These are phyloP conservation scores for Pygmarrhopalites habei DNA, from an alignment of 1,140 invertebrate genomes.

Conservation along the genomic window DNA sequence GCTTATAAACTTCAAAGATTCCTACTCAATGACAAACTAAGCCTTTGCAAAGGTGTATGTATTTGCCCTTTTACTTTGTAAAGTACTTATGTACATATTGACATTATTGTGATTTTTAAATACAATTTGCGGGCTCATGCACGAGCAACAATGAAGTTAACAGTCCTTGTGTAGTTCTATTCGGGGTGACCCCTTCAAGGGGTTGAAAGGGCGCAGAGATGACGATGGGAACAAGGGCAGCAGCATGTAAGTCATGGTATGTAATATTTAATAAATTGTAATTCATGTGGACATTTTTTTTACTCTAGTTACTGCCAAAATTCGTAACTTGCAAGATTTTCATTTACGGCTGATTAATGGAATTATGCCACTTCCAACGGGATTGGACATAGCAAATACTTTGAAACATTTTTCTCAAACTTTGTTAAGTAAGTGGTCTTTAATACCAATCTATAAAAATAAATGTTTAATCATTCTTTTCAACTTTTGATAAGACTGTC, in stretches of 20 bases:
- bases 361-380: slow-evolving; percentile 82
- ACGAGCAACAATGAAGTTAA: too few relatives aligned
- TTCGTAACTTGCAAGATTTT: slow-evolving; percentile 91
- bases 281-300: slow-evolving; percentile 42
- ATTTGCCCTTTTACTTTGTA: too few relatives aligned
- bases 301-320: slow-evolving; percentile 95
- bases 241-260: slow-evolving; percentile 46
- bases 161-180: too few relatives aligned
- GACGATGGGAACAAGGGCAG: slow-evolving; percentile 50
- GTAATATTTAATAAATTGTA: not conserved
- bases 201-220: too few relatives aligned
- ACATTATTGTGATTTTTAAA: too few relatives aligned
- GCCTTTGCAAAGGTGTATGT: too few relatives aligned
- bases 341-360: slow-evolving; percentile 87
- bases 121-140: too few relatives aligned
- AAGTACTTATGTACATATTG: too few relatives aligned
- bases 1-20: too few relatives aligned
- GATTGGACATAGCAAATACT: slow-evolving; percentile 91
- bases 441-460: slow-evolving; percentile 8
- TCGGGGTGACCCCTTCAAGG: too few relatives aligned
- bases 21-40: too few relatives aligned
- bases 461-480: not conserved
- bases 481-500: too few relatives aligned
- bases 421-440: slow-evolving; percentile 74
- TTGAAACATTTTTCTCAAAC: slow-evolving; percentile 97